Evolutionary conservation across 2,888 invertebrate genomes (phyloP).

Genomic region (Diadegma fenestrale): DNA sequence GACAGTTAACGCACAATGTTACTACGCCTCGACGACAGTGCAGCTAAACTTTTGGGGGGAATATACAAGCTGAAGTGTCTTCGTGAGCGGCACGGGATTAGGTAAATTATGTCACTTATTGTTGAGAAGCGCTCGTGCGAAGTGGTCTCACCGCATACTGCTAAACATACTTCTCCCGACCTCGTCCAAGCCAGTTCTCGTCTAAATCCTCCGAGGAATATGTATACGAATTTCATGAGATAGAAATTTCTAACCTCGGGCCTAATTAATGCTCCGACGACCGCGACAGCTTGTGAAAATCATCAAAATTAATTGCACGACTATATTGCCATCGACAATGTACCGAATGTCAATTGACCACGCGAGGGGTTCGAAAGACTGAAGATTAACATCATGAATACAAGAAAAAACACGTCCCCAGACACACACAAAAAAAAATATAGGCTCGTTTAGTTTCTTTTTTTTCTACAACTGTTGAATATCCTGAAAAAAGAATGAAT

Average conservation of each 20-base stretch:
- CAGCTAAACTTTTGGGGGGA: constrained; percentile 47
- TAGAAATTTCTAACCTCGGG: constrained; percentile 29
- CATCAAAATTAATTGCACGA: constrained; percentile 8
- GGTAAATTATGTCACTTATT: constrained; percentile 69
- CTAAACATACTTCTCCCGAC: constrained; percentile 60
- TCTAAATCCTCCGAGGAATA: constrained; percentile 57
- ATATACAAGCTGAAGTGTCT: constrained; percentile 61
- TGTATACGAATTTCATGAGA: constrained; percentile 13
- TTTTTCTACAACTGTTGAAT: no score
- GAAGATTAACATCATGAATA: neutral
- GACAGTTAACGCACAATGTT: constrained; percentile 52
- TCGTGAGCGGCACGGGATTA: constrained; percentile 61
- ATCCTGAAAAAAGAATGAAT: no score
- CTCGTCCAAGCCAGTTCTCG: constrained; percentile 38
- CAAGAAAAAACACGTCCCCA: no score
- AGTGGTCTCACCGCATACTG: constrained; percentile 61
- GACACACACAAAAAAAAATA: no score
- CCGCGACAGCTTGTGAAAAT: constrained; percentile 34
- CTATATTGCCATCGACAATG: neutral
- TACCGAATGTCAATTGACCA: neutral
- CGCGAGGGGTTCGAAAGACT: neutral
- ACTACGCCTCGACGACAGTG: constrained; percentile 52
- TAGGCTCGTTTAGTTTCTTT: no score
- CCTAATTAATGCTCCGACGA: constrained; percentile 40
- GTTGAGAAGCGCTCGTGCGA: constrained; percentile 60